A percentile compares a stretch with the other conserved stretches of the same genome.
These are phyloP conservation scores for Phania funesta DNA, from an alignment of 2,888 invertebrate genomes.

Conservation along the genomic window DNA sequence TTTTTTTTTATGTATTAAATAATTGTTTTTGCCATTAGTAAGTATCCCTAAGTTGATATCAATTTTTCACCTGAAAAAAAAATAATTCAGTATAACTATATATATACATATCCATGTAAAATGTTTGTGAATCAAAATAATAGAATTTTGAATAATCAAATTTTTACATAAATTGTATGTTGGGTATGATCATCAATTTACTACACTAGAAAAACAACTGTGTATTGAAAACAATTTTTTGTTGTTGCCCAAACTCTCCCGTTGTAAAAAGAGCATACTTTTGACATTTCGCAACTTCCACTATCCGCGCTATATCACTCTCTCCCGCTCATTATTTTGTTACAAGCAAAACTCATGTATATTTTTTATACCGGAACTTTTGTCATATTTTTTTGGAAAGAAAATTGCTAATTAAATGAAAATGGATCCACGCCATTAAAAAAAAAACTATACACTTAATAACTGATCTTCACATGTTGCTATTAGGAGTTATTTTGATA, in stretches of 20 bases:
- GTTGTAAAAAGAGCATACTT: conserved; percentile 16
- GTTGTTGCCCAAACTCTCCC: conserved; percentile 45
- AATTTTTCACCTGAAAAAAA: background rate
- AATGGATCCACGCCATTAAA: background rate
- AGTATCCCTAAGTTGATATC: background rate
- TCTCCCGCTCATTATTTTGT: conserved; percentile 22
- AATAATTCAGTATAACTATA: no score
- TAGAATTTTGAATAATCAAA: background rate
- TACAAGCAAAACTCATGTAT: background rate
- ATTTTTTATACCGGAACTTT: no score
- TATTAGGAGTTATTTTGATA: background rate
- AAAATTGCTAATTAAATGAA: conserved; percentile 8
- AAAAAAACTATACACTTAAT: conserved; percentile 1
- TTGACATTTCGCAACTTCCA: conserved; percentile 42
- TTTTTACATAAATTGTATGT: conserved; percentile 29
- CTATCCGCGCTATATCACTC: conserved; percentile 23
- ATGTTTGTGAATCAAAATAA: no score
- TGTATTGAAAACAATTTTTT: conserved; percentile 56
- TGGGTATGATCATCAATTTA: conserved; percentile 8
- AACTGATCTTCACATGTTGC: background rate
- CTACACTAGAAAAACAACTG: conserved; percentile 48
- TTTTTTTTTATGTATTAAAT: conserved; percentile 17
- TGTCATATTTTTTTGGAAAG: conserved; percentile 29
- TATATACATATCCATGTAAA: no score
- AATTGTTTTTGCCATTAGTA: background rate